Evolutionary conservation across 2,888 invertebrate genomes (phyloP), one percentile per base, ranked within the genome.

Genomic region (Danaus chrysippus): DNA sequence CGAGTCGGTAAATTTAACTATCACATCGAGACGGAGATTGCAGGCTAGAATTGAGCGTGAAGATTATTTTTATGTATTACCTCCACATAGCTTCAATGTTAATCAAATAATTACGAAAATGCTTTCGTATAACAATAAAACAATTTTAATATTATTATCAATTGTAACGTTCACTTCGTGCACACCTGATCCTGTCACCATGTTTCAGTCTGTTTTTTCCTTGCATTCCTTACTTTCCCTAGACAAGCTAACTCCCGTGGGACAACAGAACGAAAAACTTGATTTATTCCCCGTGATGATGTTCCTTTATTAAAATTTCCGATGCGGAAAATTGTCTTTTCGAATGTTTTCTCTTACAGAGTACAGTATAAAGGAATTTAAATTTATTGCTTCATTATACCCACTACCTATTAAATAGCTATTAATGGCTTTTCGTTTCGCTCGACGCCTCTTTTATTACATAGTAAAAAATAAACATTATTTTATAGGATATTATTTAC

Each of bases 251-350:
- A 61, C 17, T 58, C 58, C 46, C 61, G 57, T 58, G 59, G 55
- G 62, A 64, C 42, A 23, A 44, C 5, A 46, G 63, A 59, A 59
- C 55, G 53, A 15, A 62, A 66, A 17, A 72, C 66, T 65, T 75
- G 71, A 78, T 75, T 76, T 69, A 69, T 78, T 75, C 73, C 68
- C 68, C 69, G 70, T 66, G 59, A 59, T 68, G 72, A 76, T 67
- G 69, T 65, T 75, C 67, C 70, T 73, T 71, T 72, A 68, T 73
- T 71, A 70, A 63, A 62, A 60, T 64, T 67, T 65, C 64, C 68
- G 66, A 67, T 62, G 68, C 63, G 71, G 67, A 68, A 71, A 72
- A 66, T 66, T 70, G 70, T 68, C 66, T 71, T 66, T 69, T 71
- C 69, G 59, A 64, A 61, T 62, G 69, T 62, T 53, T 62, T 62